phyloP scores from a whole-genome alignment of 2,113 vertebrate species.

The Microtus ochrogaster region DNA sequence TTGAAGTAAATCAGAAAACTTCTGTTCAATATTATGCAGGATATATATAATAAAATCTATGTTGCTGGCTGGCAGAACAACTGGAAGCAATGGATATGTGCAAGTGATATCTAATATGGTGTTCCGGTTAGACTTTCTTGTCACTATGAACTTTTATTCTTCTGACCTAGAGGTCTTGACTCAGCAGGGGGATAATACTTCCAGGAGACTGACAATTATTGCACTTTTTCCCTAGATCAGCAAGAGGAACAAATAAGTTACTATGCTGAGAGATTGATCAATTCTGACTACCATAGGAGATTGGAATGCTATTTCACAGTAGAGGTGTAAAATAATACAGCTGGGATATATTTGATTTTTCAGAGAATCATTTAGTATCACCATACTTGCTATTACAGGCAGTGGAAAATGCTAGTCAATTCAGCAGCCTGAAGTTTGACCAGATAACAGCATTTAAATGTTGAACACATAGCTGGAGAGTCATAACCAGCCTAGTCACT shows the following conservation, averaged over 20 bases:
- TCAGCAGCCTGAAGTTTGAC: not conserved
- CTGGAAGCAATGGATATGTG: not conserved
- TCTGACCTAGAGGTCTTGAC: not conserved
- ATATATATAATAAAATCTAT: not conserved
- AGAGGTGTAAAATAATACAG: not conserved
- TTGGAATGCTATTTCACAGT: not conserved
- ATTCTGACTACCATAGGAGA: not conserved
- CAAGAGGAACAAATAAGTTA: not conserved
- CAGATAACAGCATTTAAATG: not conserved
- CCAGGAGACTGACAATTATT: not conserved
- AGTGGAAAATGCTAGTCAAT: not conserved
- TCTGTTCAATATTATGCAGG: not conserved
- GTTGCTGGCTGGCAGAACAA: not conserved
- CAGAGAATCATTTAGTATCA: not conserved
- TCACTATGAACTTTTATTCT: not conserved
- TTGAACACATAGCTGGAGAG: not conserved
- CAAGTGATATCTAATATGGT: not conserved
- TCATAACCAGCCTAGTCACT: not conserved
- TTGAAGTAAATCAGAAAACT: not conserved
- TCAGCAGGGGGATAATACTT: not conserved
- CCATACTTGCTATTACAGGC: not conserved
- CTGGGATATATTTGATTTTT: not conserved
- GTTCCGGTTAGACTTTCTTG: not conserved
- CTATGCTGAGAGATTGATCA: not conserved
- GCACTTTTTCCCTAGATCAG: not conserved